Conservation (phyloP, 2,113 vertebrate genomes). For the Cettia cetti region DNA sequence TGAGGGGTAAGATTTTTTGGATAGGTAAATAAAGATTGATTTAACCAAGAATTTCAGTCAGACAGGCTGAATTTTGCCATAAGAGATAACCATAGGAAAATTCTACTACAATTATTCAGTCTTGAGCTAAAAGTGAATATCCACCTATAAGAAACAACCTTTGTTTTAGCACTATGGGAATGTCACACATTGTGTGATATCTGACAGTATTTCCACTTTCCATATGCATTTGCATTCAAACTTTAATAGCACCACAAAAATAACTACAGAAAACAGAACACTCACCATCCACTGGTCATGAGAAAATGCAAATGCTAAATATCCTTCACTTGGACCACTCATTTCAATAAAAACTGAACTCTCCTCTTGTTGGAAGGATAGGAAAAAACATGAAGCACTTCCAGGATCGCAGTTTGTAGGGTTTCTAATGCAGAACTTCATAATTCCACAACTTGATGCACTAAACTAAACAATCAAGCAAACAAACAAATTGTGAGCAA, state of each 20-base stretch:
- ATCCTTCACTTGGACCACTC: conserved; percentile 83
- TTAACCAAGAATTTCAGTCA: neutral
- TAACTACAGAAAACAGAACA: neutral
- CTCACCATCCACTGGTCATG: conserved; percentile 88
- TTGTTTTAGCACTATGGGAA: neutral
- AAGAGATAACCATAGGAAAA: neutral
- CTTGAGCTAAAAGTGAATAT: neutral
- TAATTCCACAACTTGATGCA: conserved; percentile 76
- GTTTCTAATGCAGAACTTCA: conserved; percentile 82
- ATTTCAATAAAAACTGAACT: conserved; percentile 79
- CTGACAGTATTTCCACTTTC: neutral
- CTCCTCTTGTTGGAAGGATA: conserved; percentile 74
- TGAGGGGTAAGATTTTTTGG: neutral
- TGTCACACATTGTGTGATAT: neutral
- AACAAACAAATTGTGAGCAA: conserved; percentile 4
- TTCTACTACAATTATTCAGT: neutral
- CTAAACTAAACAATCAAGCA: conserved; percentile 75
- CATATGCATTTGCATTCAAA: neutral
- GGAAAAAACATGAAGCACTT: conserved; percentile 75
- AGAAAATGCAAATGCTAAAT: conserved; percentile 84
- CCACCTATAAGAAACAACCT: neutral
- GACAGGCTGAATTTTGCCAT: neutral
- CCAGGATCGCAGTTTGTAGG: conserved; percentile 80
- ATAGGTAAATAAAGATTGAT: neutral
- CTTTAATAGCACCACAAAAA: neutral